Conservation (phyloP, 2,113 vertebrate species). For the Pterophyllum scalare region DNA sequence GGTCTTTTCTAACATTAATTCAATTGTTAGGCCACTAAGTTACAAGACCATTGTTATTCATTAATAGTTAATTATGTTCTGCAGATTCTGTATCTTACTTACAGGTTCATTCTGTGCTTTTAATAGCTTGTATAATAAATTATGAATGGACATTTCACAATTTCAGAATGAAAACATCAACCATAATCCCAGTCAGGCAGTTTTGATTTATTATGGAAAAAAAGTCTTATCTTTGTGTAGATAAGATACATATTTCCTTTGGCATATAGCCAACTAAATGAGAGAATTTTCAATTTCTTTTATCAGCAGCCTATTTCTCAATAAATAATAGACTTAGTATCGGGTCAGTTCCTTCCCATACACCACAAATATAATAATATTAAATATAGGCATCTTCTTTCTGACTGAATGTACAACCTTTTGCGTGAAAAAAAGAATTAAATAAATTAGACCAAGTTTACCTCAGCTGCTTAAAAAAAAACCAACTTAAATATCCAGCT, state of each 20-base stretch:
- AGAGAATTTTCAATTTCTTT: constrained; percentile 31
- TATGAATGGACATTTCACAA: constrained; percentile 15
- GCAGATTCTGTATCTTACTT: not conserved
- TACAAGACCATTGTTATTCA: not conserved
- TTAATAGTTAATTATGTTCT: not conserved
- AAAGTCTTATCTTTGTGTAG: constrained; percentile 21
- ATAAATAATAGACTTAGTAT: constrained; percentile 12
- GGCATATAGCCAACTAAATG: constrained; percentile 19
- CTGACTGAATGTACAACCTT: not conserved
- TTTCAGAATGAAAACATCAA: constrained; percentile 7
- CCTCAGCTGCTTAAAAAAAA: not conserved
- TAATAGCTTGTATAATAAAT: not conserved
- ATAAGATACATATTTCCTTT: constrained; percentile 40
- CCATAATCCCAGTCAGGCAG: constrained; percentile 4
- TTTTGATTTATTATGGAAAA: constrained; percentile 18
- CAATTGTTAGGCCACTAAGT: not conserved
- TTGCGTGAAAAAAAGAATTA: not conserved
- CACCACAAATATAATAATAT: not conserved
- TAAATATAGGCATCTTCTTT: not conserved
- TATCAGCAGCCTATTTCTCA: constrained; percentile 21
- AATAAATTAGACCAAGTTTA: not conserved
- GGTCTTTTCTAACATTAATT: not conserved
- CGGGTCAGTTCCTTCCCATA: not conserved
- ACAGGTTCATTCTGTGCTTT: not conserved
- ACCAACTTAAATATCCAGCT: not conserved